Conservation (phyloP, 2,888 invertebrate species). For the Deilephila elpenor region DNA sequence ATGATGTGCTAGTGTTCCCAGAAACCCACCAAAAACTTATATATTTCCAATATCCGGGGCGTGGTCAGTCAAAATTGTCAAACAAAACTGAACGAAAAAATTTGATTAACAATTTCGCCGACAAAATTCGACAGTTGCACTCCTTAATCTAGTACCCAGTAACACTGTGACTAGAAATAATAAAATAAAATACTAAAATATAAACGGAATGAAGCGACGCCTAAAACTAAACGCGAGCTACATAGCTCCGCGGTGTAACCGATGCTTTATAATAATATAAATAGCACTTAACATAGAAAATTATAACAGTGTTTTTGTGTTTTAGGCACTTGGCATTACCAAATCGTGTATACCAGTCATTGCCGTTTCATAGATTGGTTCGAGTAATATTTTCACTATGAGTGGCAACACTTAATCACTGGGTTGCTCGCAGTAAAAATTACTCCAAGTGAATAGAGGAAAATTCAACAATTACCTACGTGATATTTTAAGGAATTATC, state of each 20-base stretch:
- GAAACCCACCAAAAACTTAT: constrained; percentile 47
- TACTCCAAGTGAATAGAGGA: constrained; percentile 7
- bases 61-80: constrained; percentile 5
- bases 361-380: background rate
- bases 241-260: constrained; percentile 7
- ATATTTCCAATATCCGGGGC: constrained; percentile 21
- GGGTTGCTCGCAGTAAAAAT: background rate
- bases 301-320: constrained; percentile 15
- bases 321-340: constrained; percentile 21
- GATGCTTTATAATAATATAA: constrained; percentile 15
- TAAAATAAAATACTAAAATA: constrained; percentile 51
- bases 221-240: constrained; percentile 43
- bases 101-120: constrained; percentile 7
- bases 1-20: constrained; percentile 48
- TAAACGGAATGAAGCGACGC: constrained; percentile 53
- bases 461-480: constrained; percentile 13
- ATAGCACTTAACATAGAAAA: constrained; percentile 22
- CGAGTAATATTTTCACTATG: background rate
- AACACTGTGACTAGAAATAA: constrained; percentile 78
- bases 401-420: constrained; percentile 3
- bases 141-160: constrained; percentile 68
- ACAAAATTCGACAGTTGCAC: constrained; percentile 13
- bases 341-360: background rate
- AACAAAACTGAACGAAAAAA: background rate
- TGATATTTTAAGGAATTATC: background rate